These are phyloP conservation scores for Encarsia formosa DNA, from an alignment of 2,888 invertebrate genomes.

Conservation along the genomic window DNA sequence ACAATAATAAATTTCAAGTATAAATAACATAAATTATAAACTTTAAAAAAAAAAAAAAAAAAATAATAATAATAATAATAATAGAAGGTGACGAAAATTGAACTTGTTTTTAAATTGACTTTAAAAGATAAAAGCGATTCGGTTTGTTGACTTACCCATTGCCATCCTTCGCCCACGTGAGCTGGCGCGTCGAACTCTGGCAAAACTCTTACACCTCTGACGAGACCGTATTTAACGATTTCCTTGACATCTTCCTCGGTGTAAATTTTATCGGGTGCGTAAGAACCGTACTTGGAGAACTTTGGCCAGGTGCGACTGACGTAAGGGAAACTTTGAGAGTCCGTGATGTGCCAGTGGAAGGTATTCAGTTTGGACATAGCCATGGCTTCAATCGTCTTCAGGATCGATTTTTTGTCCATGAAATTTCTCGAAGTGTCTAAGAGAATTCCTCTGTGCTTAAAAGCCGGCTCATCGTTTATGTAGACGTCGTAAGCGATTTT, in stretches of 20 bases:
- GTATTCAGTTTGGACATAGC: slow-evolving; percentile 85
- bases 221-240: slow-evolving; percentile 64
- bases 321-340: slow-evolving; percentile 91
- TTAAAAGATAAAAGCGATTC: no score
- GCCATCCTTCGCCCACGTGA: slow-evolving; percentile 85
- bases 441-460: slow-evolving; percentile 82
- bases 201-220: slow-evolving; percentile 78
- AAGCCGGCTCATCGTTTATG: slow-evolving; percentile 76
- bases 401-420: slow-evolving; percentile 67
- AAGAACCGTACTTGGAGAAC: slow-evolving; percentile 73
- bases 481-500: slow-evolving; percentile 61
- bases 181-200: slow-evolving; percentile 93
- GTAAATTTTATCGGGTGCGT: slow-evolving; percentile 67
- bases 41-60: background rate
- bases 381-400: slow-evolving; percentile 82
- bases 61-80: background rate
- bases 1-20: no score
- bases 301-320: slow-evolving; percentile 70
- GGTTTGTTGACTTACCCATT: slow-evolving; percentile 47
- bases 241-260: slow-evolving; percentile 50
- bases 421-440: slow-evolving; percentile 90
- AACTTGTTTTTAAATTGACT: background rate
- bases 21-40: no score
- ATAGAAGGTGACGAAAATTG: slow-evolving; percentile 4
- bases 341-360: slow-evolving; percentile 93